Evolutionary conservation across 2,797 vertebrate species (phyloP).

Genomic region (Betta splendens): DNA sequence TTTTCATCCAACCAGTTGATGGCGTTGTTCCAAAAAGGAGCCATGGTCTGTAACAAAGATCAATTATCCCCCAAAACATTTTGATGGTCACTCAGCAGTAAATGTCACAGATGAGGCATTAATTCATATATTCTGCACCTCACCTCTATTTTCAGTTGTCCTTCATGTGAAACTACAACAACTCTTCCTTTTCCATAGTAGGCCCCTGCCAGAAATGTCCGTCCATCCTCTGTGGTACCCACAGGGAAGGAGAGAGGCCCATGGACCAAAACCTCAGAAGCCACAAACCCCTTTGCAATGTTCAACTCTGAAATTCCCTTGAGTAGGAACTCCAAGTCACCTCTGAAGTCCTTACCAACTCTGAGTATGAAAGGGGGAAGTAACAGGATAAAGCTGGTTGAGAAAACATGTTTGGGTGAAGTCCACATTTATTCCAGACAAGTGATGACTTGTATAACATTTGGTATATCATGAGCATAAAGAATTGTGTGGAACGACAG

Average conservation of each 20-base stretch:
- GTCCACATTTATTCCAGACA: too few species aligned
- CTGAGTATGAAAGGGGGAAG: slow-evolving; percentile 49
- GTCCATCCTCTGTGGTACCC: slow-evolving; percentile 49
- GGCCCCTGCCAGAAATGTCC: slow-evolving; percentile 78
- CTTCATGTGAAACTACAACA: slow-evolving; percentile 79
- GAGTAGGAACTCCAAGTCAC: slow-evolving; percentile 79
- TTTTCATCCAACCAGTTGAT: slow-evolving; percentile 81
- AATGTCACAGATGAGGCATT: not conserved
- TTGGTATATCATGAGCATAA: too few species aligned
- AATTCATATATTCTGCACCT: not conserved
- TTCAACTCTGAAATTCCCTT: slow-evolving; percentile 78
- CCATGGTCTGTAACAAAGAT: slow-evolving; percentile 62
- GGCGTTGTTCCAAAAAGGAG: slow-evolving; percentile 78
- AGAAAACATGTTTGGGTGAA: too few species aligned
- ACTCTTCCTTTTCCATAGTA: slow-evolving; percentile 81
- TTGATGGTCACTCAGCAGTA: too few species aligned
- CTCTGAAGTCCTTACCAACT: slow-evolving; percentile 71
- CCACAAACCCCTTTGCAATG: slow-evolving; percentile 31
- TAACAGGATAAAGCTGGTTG: too few species aligned
- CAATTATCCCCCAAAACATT: not conserved
- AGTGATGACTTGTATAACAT: too few species aligned
- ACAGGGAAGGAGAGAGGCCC: slow-evolving; percentile 82
- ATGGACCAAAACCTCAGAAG: slow-evolving; percentile 81
- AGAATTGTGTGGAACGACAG: too few species aligned
- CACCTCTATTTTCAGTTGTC: slow-evolving; percentile 52